Evolutionary conservation across 1,140 invertebrate genomes (phyloP).

Genomic region (Scaptomyza pallida): DNA sequence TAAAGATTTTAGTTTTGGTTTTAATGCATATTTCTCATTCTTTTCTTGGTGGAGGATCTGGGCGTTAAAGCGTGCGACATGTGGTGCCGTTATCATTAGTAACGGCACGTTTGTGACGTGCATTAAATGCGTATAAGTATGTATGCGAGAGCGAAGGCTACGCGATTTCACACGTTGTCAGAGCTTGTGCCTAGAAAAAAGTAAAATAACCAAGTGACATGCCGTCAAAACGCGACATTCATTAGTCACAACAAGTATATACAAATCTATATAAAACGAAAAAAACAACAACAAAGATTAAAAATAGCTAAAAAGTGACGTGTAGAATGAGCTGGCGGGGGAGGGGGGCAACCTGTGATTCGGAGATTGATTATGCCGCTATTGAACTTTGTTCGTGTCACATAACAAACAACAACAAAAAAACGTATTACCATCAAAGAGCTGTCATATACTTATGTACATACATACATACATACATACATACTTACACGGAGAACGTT

Average conservation of each 20-base stretch:
- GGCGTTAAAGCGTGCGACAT: slow-evolving; percentile 37
- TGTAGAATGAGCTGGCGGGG: slow-evolving; percentile 1
- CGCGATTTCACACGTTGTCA: slow-evolving; percentile 64
- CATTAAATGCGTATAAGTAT: slow-evolving; percentile 9
- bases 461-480: background rate
- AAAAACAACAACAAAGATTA: background rate
- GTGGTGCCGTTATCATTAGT: slow-evolving; percentile 66
- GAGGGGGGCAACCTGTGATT: slow-evolving; percentile 20
- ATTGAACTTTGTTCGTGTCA: slow-evolving; percentile 59
- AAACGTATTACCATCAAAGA: slow-evolving; percentile 26
- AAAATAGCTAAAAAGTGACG: slow-evolving; percentile 41
- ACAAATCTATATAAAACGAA: slow-evolving; percentile 24
- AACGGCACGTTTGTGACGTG: slow-evolving; percentile 57
- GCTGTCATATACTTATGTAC: slow-evolving; percentile 16
- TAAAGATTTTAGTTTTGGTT: background rate
- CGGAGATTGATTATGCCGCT: slow-evolving; percentile 57
- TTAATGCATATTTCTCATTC: background rate
- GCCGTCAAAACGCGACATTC: slow-evolving; percentile 61
- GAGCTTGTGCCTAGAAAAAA: slow-evolving; percentile 3
- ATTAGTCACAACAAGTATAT: slow-evolving; percentile 61
- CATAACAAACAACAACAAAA: slow-evolving; percentile 3
- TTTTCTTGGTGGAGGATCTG: slow-evolving; percentile 9
- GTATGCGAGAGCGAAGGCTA: background rate
- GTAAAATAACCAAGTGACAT: slow-evolving; percentile 48
- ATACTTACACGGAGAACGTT: slow-evolving; percentile 5